A percentile compares a stretch with the other conserved stretches of the same genome.
Conservation (phyloP, 2,888 invertebrate genomes). For the Tuta absoluta region DNA sequence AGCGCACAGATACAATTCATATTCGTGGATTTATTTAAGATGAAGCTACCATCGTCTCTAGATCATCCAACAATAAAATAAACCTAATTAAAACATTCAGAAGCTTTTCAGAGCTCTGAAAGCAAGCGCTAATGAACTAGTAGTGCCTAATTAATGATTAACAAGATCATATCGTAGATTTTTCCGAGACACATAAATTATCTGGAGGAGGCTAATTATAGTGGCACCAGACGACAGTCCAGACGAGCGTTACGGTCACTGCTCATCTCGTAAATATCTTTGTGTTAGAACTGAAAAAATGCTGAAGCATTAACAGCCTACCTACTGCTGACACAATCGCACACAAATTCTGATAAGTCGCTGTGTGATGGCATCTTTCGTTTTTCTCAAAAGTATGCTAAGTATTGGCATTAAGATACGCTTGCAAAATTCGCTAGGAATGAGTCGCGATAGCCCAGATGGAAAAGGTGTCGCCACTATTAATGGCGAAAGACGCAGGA, state of each 20-base stretch:
- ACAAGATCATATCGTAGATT: slow-evolving; percentile 33
- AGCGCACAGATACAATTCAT: too few relatives aligned
- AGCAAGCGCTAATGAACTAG: slow-evolving; percentile 22
- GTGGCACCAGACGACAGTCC: slow-evolving; percentile 39
- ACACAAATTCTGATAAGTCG: neutral
- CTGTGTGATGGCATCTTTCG: neutral
- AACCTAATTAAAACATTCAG: neutral
- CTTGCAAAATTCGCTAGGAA: too few relatives aligned
- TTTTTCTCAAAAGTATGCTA: neutral
- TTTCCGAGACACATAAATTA: slow-evolving; percentile 38
- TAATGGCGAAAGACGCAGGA: too few relatives aligned
- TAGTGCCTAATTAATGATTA: slow-evolving; percentile 28
- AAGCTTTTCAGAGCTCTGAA: neutral
- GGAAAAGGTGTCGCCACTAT: too few relatives aligned
- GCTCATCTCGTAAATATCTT: slow-evolving; percentile 38
- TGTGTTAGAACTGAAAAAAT: slow-evolving; percentile 25
- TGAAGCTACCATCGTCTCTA: neutral
- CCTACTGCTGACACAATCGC: neutral
- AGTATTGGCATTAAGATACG: too few relatives aligned
- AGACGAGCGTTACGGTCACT: slow-evolving; percentile 45
- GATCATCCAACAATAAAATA: neutral
- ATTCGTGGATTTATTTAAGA: neutral
- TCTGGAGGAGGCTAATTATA: slow-evolving; percentile 42
- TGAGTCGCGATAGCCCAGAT: too few relatives aligned
- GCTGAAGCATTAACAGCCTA: neutral